A percentile compares a stretch with the other conserved stretches of the same genome.
Conservation (phyloP, 2,888 invertebrate genomes). For the Bellardia bayeri region DNA sequence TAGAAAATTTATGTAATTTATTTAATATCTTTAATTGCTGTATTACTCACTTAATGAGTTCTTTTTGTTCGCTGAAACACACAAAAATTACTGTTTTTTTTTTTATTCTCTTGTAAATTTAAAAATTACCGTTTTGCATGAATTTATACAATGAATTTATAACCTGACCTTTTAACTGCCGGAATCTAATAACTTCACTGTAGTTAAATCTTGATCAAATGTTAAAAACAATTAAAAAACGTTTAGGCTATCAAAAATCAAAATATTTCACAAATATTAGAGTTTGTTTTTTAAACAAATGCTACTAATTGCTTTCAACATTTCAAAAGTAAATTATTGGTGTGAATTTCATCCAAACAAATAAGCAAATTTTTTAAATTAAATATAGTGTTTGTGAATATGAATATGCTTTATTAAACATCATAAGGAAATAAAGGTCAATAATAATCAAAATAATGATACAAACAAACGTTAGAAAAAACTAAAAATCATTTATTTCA, state of each 20-base stretch:
- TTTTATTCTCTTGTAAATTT: neutral
- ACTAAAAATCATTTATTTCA: constrained; percentile 11
- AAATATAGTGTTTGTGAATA: constrained; percentile 14
- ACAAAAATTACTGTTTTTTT: too few species aligned
- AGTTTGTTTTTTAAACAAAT: neutral
- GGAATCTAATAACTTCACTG: constrained; percentile 42
- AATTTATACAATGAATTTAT: neutral
- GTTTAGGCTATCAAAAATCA: constrained; percentile 28
- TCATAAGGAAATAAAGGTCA: constrained; percentile 66
- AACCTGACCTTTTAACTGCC: constrained; percentile 46
- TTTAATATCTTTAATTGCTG: too few species aligned
- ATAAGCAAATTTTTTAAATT: constrained; percentile 28
- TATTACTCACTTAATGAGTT: too few species aligned
- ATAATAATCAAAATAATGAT: constrained; percentile 49
- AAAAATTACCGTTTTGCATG: neutral
- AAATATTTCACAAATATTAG: constrained; percentile 29
- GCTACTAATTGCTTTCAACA: constrained; percentile 47
- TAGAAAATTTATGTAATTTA: too few species aligned
- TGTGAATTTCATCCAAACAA: constrained; percentile 41
- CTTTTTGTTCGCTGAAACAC: too few species aligned
- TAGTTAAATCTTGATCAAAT: constrained; percentile 51
- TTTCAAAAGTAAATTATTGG: constrained; percentile 11
- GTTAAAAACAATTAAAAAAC: constrained; percentile 59
- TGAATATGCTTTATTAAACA: constrained; percentile 30
- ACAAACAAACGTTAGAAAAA: constrained; percentile 13